These are phyloP conservation scores for Acyrthosiphon pisum DNA, from an alignment of 1,140 invertebrate species.

Conservation along the genomic window DNA sequence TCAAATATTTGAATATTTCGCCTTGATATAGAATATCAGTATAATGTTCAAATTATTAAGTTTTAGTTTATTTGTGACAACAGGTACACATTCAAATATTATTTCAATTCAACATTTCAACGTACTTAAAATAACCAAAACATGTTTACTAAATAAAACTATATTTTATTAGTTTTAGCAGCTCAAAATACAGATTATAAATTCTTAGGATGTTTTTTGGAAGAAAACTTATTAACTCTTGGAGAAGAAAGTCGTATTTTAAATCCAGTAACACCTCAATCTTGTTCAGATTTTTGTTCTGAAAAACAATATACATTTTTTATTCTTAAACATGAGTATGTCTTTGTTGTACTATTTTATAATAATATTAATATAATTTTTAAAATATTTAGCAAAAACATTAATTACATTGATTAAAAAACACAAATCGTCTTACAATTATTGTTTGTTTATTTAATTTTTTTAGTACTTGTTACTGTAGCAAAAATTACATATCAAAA, in stretches of 20 bases:
- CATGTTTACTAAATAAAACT: not conserved
- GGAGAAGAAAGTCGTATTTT: conserved; percentile 23
- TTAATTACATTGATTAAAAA: not conserved
- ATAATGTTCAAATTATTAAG: not conserved
- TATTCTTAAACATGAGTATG: conserved; percentile 36
- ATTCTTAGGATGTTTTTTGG: conserved; percentile 38
- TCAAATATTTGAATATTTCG: not conserved
- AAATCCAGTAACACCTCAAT: not conserved
- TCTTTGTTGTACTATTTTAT: not conserved
- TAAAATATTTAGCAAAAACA: not conserved
- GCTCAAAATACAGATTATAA: not conserved
- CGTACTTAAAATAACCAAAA: not conserved
- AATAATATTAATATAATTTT: not conserved
- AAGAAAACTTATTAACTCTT: conserved; percentile 23
- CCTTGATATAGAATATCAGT: not conserved
- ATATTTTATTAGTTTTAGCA: not conserved
- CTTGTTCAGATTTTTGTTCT: conserved; percentile 23
- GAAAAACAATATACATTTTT: conserved; percentile 21
- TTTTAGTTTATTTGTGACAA: conserved; percentile 9
- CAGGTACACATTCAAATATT: conserved; percentile 10
- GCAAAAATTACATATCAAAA: conserved; percentile 42
- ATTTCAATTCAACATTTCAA: not conserved
- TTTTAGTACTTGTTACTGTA: conserved; percentile 38
- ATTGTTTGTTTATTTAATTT: not conserved
- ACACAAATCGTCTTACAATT: not conserved